phyloP scores from a whole-genome alignment of 2,888 invertebrate genomes.

The Lissocephala sabroskyi region DNA sequence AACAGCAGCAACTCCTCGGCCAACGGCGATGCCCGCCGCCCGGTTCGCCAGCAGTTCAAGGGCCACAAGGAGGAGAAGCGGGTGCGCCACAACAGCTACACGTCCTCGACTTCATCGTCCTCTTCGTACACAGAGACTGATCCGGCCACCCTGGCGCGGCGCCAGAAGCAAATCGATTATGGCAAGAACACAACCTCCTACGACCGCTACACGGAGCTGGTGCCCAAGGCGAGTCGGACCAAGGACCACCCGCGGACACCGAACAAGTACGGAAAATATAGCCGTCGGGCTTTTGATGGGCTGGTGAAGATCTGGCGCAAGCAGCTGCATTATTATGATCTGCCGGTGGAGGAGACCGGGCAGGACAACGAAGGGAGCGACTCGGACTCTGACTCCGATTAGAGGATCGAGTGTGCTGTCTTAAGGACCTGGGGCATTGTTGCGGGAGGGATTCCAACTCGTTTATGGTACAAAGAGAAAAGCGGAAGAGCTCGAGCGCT shows the following conservation, averaged over 20 bases:
- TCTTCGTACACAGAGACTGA: constrained; percentile 78
- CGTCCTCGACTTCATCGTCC: constrained; percentile 63
- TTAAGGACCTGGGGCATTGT: neutral
- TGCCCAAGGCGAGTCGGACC: constrained; percentile 80
- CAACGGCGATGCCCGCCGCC: constrained; percentile 15
- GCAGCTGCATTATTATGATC: constrained; percentile 86
- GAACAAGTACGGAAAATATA: constrained; percentile 88
- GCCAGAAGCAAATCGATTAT: constrained; percentile 95
- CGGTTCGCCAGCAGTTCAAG: constrained; percentile 4
- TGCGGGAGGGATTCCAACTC: constrained; percentile 6
- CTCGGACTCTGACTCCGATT: constrained; percentile 48
- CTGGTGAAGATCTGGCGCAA: constrained; percentile 90
- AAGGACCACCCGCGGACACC: constrained; percentile 91
- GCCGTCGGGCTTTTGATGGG: constrained; percentile 93
- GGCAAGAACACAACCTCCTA: constrained; percentile 95
- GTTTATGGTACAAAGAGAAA: constrained; percentile 17
- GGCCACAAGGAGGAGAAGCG: constrained; percentile 63
- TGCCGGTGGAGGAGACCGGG: constrained; percentile 57
- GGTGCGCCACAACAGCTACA: constrained; percentile 61
- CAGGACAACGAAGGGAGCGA: constrained; percentile 13
- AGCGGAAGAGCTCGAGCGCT: too few relatives aligned
- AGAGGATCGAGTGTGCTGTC: constrained; percentile 6
- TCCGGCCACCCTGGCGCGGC: constrained; percentile 79
- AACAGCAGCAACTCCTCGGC: constrained; percentile 39
- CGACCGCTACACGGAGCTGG: constrained; percentile 79